A percentile compares a stretch with the other conserved stretches of the same genome.
Evolutionary conservation across 2,113 vertebrate species (phyloP).

Genomic region (Diadophis punctatus): DNA sequence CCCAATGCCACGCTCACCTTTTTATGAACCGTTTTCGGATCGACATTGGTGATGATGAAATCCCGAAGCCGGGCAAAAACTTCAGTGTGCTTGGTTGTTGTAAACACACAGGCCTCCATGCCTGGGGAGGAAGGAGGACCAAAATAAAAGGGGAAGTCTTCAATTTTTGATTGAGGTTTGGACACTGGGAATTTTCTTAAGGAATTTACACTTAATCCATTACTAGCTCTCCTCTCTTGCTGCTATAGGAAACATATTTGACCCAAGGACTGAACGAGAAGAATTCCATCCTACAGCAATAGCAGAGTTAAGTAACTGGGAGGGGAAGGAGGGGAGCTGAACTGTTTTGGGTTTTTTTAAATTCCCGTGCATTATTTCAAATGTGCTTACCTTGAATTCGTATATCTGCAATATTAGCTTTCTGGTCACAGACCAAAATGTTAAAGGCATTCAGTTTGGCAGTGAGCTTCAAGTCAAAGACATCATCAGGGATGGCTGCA

Average conservation of each 20-base stretch:
- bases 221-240: background rate
- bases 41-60: slow-evolving; percentile 81
- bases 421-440: slow-evolving; percentile 82
- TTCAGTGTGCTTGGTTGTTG: slow-evolving; percentile 75
- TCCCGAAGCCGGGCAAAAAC: slow-evolving; percentile 83
- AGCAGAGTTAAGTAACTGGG: background rate
- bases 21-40: slow-evolving; percentile 83
- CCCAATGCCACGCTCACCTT: slow-evolving; percentile 71
- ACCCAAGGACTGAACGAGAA: background rate
- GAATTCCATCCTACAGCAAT: background rate
- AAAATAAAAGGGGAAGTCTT: background rate
- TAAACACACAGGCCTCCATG: slow-evolving; percentile 77
- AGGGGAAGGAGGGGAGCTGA: background rate
- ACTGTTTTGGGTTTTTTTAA: background rate
- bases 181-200: background rate
- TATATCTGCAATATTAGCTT: slow-evolving; percentile 83
- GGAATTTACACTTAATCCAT: background rate
- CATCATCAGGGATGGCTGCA: slow-evolving; percentile 49
- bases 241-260: background rate
- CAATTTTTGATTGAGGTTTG: background rate
- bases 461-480: slow-evolving; percentile 79
- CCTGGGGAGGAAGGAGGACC: slow-evolving; percentile 64
- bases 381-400: slow-evolving; percentile 80
- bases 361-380: background rate
- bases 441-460: slow-evolving; percentile 84